Conservation (phyloP, 2,797 vertebrate species). For the Limosa lapponica region DNA sequence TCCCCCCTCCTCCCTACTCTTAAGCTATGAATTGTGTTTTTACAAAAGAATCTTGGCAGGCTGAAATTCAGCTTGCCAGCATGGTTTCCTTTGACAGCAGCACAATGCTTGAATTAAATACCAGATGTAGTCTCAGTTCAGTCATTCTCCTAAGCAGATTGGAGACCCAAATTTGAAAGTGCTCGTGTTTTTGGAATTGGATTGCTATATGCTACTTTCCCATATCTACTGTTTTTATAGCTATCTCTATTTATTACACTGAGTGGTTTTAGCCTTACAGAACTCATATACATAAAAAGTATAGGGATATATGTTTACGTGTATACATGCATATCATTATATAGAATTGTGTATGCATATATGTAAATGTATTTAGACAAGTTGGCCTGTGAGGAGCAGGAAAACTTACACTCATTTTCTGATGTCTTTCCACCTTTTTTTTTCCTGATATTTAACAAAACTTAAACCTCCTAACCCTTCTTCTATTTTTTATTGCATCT, state of each 20-base stretch:
- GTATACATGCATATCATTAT: background rate
- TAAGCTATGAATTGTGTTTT: slow-evolving; percentile 17
- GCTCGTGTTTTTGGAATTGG: background rate
- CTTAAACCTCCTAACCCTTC: background rate
- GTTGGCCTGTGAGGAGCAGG: background rate
- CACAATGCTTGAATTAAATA: slow-evolving; percentile 32
- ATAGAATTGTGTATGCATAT: background rate
- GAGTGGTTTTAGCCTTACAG: background rate
- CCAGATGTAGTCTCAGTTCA: slow-evolving; percentile 18
- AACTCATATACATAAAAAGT: background rate
- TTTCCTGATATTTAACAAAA: background rate
- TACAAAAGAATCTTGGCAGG: slow-evolving; percentile 23
- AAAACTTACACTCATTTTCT: background rate
- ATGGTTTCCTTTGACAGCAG: slow-evolving; percentile 22
- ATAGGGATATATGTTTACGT: background rate
- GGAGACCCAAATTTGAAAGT: background rate
- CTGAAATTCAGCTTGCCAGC: slow-evolving; percentile 15
- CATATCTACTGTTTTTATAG: background rate
- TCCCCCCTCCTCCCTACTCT: background rate
- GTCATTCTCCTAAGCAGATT: background rate
- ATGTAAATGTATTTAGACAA: background rate
- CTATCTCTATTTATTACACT: background rate
- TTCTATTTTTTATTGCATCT: background rate
- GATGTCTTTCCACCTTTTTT: background rate
- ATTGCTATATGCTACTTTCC: background rate